phyloP scores from a whole-genome alignment of 1,140 invertebrate species.

The Scaptodrosophila lebanonensis region DNA sequence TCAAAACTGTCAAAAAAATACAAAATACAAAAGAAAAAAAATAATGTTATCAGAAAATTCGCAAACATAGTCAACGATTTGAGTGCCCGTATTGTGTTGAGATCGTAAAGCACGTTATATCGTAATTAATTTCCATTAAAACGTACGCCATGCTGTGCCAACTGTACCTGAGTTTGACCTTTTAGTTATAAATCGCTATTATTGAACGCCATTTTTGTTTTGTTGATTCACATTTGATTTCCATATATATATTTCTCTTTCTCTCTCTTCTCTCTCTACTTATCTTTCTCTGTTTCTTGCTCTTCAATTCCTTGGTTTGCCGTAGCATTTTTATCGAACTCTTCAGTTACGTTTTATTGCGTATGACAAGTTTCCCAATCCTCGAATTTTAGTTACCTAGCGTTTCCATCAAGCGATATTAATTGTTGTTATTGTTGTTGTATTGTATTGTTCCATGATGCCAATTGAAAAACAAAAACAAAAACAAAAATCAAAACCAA shows the following conservation, averaged over 20 bases:
- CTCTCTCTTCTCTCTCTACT: slow-evolving; percentile 4
- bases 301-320: slow-evolving; percentile 26
- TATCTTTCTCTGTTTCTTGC: slow-evolving; percentile 12
- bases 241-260: not conserved
- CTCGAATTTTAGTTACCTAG: slow-evolving; percentile 46
- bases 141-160: slow-evolving; percentile 30
- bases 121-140: slow-evolving; percentile 39
- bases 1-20: slow-evolving; percentile 11
- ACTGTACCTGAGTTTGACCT: slow-evolving; percentile 3
- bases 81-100: slow-evolving; percentile 71
- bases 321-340: slow-evolving; percentile 21
- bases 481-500: slow-evolving; percentile 10
- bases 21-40: slow-evolving; percentile 23
- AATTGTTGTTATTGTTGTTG: slow-evolving; percentile 77
- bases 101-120: slow-evolving; percentile 71
- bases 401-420: slow-evolving; percentile 58
- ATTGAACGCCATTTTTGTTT: slow-evolving; percentile 5
- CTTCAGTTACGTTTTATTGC: slow-evolving; percentile 10
- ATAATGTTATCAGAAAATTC: slow-evolving; percentile 10
- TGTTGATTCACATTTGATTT: not conserved
- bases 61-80: slow-evolving; percentile 53
- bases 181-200: slow-evolving; percentile 4
- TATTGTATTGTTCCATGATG: slow-evolving; percentile 75
- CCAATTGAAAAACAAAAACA: slow-evolving; percentile 26
- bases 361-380: slow-evolving; percentile 23